Conservation (phyloP, 2,888 invertebrate genomes). For the Harmothoe impar region DNA sequence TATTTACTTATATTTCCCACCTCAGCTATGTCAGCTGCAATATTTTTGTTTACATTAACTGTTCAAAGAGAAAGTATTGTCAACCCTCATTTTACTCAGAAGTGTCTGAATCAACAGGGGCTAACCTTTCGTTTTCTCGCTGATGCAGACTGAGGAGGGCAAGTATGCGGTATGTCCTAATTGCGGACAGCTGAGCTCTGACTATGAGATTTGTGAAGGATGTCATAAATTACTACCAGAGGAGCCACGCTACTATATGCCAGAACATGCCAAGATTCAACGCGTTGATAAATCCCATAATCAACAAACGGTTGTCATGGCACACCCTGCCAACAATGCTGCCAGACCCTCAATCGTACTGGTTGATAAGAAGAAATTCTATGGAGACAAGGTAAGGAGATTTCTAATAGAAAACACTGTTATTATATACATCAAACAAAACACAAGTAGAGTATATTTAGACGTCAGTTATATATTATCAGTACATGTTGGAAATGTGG, state of each 20-base stretch:
- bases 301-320: not conserved
- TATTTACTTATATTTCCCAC: too few relatives aligned
- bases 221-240: conserved; percentile 84
- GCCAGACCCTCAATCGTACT: not conserved
- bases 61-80: too few relatives aligned
- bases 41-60: too few relatives aligned
- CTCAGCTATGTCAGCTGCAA: too few relatives aligned
- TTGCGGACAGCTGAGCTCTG: conserved; percentile 91
- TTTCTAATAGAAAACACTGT: too few relatives aligned
- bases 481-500: too few relatives aligned
- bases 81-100: too few relatives aligned
- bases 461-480: too few relatives aligned
- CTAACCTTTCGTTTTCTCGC: not conserved
- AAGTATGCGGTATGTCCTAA: conserved; percentile 87
- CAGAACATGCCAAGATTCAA: conserved; percentile 40
- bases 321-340: conserved; percentile 44
- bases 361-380: conserved; percentile 72
- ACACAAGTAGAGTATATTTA: too few relatives aligned
- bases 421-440: too few relatives aligned
- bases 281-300: not conserved
- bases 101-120: too few relatives aligned
- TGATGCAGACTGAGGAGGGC: conserved; percentile 64
- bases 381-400: conserved; percentile 68
- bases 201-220: conserved; percentile 91
- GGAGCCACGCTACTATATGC: conserved; percentile 72